phyloP scores from a whole-genome alignment of 64 coral and sea anemone species.

The Stichodactyla mertensii region DNA sequence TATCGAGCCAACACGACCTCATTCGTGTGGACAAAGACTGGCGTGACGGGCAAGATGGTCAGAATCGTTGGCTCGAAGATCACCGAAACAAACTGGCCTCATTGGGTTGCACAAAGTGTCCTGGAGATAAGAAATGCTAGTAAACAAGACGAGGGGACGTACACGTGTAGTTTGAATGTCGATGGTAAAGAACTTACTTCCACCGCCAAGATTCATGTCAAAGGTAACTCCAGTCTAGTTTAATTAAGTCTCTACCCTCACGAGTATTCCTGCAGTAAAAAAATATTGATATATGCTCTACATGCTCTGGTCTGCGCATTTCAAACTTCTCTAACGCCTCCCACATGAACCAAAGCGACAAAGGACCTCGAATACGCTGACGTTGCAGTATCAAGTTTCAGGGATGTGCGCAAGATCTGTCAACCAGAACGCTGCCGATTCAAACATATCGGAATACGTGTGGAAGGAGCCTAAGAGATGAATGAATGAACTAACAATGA shows the following conservation, averaged over 20 bases:
- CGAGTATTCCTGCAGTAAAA: no score
- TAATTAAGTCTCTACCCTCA: no score
- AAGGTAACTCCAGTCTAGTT: not conserved
- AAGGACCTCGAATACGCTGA: no score
- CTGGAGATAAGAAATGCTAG: conserved; percentile 39
- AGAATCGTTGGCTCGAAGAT: not conserved
- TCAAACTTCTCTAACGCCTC: no score
- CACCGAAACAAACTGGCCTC: not conserved
- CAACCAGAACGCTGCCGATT: not conserved
- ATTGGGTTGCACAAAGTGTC: conserved; percentile 2
- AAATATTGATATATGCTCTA: no score
- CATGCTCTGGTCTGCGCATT: no score
- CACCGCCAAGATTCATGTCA: not conserved
- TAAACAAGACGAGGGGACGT: conserved; percentile 20
- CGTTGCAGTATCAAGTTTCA: no score
- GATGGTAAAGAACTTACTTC: not conserved
- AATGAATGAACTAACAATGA: no score
- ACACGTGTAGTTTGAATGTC: conserved; percentile 23
- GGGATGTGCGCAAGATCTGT: no score
- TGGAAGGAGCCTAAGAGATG: no score
- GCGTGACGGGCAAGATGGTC: not conserved
- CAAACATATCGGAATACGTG: no score
- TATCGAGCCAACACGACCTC: not conserved
- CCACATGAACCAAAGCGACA: no score
- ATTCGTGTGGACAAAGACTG: conserved; percentile 5